A percentile compares a stretch with the other conserved stretches of the same genome.
These are phyloP conservation scores for Centropus unirufus DNA, from an alignment of 2,113 vertebrate species.

Conservation along the genomic window DNA sequence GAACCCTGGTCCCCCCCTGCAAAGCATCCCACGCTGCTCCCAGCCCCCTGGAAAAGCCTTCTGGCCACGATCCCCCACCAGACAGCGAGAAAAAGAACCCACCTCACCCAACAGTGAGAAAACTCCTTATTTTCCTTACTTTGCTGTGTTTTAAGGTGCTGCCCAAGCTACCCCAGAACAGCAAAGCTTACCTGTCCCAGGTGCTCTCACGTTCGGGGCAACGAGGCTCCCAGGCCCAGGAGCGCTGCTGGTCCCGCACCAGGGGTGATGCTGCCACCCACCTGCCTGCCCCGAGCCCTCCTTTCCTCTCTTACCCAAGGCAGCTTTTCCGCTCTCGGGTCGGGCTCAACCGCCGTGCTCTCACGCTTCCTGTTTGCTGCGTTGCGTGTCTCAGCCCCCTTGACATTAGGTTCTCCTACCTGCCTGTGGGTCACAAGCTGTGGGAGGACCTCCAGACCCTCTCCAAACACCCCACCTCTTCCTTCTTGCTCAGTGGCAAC, in stretches of 20 bases:
- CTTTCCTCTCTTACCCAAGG: slow-evolving; percentile 48
- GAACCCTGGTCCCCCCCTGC: fast-evolving
- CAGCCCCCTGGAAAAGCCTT: neutral
- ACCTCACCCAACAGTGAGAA: neutral
- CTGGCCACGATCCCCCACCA: fast-evolving
- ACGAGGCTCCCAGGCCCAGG: fast-evolving
- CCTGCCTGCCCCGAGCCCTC: neutral
- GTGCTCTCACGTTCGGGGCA: fast-evolving
- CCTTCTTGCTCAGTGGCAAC: neutral
- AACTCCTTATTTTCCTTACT: neutral
- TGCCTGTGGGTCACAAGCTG: no score
- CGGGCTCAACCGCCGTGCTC: neutral
- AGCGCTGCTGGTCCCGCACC: fast-evolving
- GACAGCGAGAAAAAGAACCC: neutral
- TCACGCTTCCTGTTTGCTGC: slow-evolving; percentile 37
- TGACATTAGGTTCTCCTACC: no score
- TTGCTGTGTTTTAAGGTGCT: neutral
- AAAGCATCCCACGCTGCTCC: fast-evolving
- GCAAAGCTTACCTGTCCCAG: neutral
- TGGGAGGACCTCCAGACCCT: no score
- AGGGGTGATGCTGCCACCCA: no score
- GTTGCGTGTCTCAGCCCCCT: neutral
- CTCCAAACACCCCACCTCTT: neutral
- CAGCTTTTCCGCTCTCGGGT: neutral
- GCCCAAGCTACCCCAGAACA: fast-evolving